Conservation (phyloP, 2,113 vertebrate genomes). For the Crotalus viridis region DNA sequence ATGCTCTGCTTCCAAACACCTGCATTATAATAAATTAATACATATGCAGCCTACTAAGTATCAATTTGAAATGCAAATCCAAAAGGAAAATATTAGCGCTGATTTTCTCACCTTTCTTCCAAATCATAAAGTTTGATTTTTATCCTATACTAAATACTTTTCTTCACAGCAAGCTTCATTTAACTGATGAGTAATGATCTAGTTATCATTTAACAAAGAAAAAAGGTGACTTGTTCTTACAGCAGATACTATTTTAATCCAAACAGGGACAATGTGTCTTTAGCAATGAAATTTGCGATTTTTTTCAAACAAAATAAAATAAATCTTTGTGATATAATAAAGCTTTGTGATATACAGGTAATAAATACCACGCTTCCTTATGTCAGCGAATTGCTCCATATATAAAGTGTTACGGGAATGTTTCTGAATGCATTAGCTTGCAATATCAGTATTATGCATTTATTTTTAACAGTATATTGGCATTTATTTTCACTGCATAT, state of each 20-base stretch:
- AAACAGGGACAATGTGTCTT: conserved; percentile 23
- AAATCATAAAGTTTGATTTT: conserved; percentile 12
- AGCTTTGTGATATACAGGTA: neutral
- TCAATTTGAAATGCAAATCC: conserved; percentile 29
- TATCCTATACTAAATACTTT: conserved; percentile 14
- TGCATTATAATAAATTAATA: conserved; percentile 41
- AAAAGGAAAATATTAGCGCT: neutral
- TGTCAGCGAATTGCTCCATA: conserved; percentile 20
- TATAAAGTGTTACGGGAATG: neutral
- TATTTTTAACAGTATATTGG: conserved; percentile 12
- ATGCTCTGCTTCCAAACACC: neutral
- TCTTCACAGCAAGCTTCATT: conserved; percentile 1
- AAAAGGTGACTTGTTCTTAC: neutral
- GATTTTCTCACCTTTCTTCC: conserved; percentile 2
- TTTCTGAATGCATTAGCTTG: conserved; percentile 21
- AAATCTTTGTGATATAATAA: neutral
- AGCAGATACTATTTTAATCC: conserved; percentile 39
- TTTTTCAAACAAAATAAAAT: neutral
- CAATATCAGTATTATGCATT: neutral
- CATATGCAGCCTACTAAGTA: neutral
- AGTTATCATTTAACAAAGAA: conserved; percentile 8
- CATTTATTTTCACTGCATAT: neutral
- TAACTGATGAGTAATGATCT: conserved; percentile 9
- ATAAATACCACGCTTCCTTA: conserved; percentile 20
- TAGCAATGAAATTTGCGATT: conserved; percentile 30